These are phyloP conservation scores for Seira ritae DNA, from an alignment of 2,888 invertebrate species.

Conservation along the genomic window DNA sequence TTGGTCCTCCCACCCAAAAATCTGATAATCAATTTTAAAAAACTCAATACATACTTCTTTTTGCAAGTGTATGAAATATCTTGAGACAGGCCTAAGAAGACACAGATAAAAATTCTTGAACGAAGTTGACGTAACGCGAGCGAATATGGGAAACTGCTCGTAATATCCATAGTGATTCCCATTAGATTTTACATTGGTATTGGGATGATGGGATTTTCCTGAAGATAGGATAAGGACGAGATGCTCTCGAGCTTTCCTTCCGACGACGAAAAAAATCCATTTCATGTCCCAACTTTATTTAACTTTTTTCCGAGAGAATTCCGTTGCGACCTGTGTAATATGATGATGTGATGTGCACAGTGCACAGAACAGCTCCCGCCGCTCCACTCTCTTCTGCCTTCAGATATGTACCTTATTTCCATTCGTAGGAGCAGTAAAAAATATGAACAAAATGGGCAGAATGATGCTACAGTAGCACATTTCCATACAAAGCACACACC, in stretches of 20 bases:
- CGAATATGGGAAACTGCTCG: slow-evolving; percentile 46
- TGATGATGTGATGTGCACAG: slow-evolving; percentile 3
- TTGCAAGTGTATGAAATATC: too few relatives aligned
- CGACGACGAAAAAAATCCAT: slow-evolving; percentile 8
- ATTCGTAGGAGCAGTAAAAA: neutral
- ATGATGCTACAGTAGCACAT: neutral
- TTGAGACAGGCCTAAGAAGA: slow-evolving; percentile 31
- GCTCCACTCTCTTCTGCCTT: neutral
- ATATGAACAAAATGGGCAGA: slow-evolving; percentile 10
- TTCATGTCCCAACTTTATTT: slow-evolving; percentile 39
- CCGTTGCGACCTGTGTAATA: slow-evolving; percentile 4
- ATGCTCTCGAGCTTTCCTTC: slow-evolving; percentile 43
- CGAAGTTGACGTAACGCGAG: slow-evolving; percentile 27
- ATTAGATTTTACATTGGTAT: slow-evolving; percentile 65
- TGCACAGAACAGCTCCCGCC: neutral
- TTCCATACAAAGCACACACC: slow-evolving; percentile 16
- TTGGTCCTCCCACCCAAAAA: neutral
- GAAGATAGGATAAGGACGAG: slow-evolving; percentile 44
- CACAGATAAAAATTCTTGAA: slow-evolving; percentile 16
- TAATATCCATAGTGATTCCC: slow-evolving; percentile 61
- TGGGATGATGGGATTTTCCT: slow-evolving; percentile 49
- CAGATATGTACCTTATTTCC: neutral
- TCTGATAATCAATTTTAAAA: slow-evolving; percentile 13
- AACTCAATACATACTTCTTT: neutral
- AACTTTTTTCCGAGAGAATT: slow-evolving; percentile 21